Conservation (phyloP, 53 echinoderm and acorn worm genomes). For the Paracentrotus lividus region DNA sequence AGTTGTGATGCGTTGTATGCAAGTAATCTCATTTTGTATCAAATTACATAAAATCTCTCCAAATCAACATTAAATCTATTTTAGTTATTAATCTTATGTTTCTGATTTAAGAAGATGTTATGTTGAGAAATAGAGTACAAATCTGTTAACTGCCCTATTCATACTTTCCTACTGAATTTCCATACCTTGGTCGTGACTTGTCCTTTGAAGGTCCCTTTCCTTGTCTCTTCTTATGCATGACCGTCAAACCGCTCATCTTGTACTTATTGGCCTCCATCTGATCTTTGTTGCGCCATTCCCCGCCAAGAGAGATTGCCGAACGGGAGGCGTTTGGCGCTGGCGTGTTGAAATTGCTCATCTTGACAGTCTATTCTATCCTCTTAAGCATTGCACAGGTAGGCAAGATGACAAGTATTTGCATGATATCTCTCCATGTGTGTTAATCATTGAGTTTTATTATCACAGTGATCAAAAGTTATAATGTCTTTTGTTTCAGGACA, state of each 20-base stretch:
- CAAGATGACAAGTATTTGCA: not conserved
- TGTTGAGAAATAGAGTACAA: too few species aligned
- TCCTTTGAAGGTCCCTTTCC: slow-evolving; percentile 45
- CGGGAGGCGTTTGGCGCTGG: slow-evolving; percentile 78
- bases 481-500: too few species aligned
- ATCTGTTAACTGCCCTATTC: too few species aligned
- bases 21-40: too few species aligned
- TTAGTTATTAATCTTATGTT: too few species aligned
- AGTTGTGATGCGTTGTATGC: too few species aligned
- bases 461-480: not conserved
- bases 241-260: slow-evolving; percentile 86
- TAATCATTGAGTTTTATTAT: not conserved
- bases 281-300: slow-evolving; percentile 92
- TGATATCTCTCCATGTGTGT: not conserved
- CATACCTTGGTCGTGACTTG: slow-evolving; percentile 72
- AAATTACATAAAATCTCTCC: too few species aligned
- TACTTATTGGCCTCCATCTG: slow-evolving; percentile 98
- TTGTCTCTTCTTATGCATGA: slow-evolving; percentile 33
- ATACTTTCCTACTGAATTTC: too few species aligned
- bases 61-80: too few species aligned
- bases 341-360: slow-evolving; percentile 97
- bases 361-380: slow-evolving; percentile 28
- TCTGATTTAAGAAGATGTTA: too few species aligned
- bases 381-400: not conserved
- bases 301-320: slow-evolving; percentile 94